These are phyloP conservation scores for Stichodactyla helianthus DNA, from an alignment of 64 coral and sea anemone genomes.

Conservation along the genomic window DNA sequence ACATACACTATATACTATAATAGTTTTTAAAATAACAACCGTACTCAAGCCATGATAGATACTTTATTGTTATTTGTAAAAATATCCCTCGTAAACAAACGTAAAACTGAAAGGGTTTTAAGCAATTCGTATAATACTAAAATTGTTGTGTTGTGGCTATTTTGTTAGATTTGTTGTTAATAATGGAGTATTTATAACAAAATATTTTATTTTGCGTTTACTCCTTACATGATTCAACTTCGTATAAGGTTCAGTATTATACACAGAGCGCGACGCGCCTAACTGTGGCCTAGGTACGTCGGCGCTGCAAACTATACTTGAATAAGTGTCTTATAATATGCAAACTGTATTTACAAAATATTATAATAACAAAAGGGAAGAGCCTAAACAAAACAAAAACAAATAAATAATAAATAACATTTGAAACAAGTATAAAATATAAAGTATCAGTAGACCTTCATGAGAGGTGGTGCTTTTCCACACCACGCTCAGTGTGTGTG, in stretches of 20 bases:
- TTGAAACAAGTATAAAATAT: neutral
- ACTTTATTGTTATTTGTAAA: too few relatives aligned
- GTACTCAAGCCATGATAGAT: too few relatives aligned
- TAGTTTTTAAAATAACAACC: too few relatives aligned
- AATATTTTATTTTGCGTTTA: neutral
- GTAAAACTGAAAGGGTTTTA: neutral
- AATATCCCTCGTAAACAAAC: neutral
- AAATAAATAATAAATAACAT: too few relatives aligned
- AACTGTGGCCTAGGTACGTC: neutral
- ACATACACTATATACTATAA: too few relatives aligned
- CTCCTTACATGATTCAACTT: neutral
- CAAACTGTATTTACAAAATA: too few relatives aligned
- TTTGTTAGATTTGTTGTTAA: too few relatives aligned
- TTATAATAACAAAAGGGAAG: too few relatives aligned
- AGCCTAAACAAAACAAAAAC: too few relatives aligned
- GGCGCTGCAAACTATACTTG: neutral
- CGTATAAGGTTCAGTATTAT: neutral
- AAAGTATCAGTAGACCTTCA: neutral
- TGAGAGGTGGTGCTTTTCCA: neutral
- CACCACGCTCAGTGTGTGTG: neutral
- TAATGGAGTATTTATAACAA: neutral
- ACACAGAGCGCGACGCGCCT: neutral
- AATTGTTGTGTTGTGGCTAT: too few relatives aligned
- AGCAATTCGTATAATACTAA: neutral
- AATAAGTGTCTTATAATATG: neutral